phyloP scores from a whole-genome alignment of 2,888 invertebrate species.

The Dasysyrphus tricinctus region DNA sequence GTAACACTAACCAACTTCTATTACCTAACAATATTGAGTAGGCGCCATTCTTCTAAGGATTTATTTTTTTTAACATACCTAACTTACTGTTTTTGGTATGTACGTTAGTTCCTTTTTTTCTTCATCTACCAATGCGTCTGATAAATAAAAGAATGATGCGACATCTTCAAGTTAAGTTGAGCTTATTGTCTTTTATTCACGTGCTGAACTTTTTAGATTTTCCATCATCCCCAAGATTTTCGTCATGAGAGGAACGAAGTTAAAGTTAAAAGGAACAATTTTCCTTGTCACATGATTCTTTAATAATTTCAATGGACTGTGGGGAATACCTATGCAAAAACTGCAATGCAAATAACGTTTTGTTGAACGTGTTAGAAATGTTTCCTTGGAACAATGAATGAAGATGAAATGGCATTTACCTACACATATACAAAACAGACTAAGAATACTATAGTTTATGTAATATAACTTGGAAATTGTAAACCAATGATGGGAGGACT shows the following conservation, averaged over 20 bases:
- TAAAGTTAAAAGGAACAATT: neutral
- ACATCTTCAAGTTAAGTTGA: slow-evolving; percentile 14
- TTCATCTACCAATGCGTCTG: neutral
- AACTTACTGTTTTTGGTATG: neutral
- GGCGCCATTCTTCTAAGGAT: neutral
- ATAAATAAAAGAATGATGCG: neutral
- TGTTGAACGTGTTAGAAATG: slow-evolving; percentile 1
- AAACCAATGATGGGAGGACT: neutral
- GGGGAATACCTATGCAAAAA: neutral
- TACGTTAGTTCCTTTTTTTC: neutral
- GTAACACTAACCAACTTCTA: neutral
- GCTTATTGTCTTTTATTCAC: slow-evolving; percentile 8
- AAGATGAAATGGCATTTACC: neutral
- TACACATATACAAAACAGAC: neutral
- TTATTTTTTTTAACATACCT: neutral
- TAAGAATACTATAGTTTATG: slow-evolving; percentile 12
- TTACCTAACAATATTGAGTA: neutral
- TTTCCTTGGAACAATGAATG: neutral
- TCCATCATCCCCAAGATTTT: slow-evolving; percentile 1
- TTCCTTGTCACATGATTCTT: neutral
- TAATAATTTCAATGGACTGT: neutral
- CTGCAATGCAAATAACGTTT: slow-evolving; percentile 12
- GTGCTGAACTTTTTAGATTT: slow-evolving; percentile 9
- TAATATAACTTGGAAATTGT: neutral
- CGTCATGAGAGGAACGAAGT: neutral